Conservation (phyloP, 2,113 vertebrate genomes). For the Sorex araneus region DNA sequence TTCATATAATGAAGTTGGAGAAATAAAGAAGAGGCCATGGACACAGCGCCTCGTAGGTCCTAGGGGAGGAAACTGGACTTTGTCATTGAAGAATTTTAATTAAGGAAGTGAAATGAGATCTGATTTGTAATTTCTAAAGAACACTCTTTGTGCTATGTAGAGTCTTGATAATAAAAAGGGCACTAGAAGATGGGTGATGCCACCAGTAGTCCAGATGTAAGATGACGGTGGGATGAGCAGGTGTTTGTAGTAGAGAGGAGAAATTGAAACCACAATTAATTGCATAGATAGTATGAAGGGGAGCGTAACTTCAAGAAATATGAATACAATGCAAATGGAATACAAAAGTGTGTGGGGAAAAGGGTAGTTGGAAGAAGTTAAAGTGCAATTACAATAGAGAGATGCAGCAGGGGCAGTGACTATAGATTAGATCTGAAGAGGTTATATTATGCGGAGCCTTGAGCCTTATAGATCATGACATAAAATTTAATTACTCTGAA, state of each 20-base stretch:
- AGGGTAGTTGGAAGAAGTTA: background rate
- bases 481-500: background rate
- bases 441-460: too few species aligned
- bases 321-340: background rate
- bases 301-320: background rate
- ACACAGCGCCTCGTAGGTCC: background rate
- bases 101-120: background rate
- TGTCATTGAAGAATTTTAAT: background rate
- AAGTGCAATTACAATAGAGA: background rate
- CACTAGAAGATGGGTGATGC: background rate
- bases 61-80: background rate
- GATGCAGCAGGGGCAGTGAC: background rate
- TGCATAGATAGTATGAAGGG: background rate
- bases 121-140: background rate
- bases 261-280: background rate
- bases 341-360: background rate
- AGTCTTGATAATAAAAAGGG: background rate
- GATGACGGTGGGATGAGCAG: background rate
- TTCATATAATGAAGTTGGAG: background rate
- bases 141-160: background rate
- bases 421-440: background rate
- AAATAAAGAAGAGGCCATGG: background rate
- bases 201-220: background rate
- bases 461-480: rapidly evolving
- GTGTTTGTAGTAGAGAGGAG: background rate